Evolutionary conservation across 2,113 vertebrate genomes (phyloP).

Genomic region (Entosphenus tridentatus): DNA sequence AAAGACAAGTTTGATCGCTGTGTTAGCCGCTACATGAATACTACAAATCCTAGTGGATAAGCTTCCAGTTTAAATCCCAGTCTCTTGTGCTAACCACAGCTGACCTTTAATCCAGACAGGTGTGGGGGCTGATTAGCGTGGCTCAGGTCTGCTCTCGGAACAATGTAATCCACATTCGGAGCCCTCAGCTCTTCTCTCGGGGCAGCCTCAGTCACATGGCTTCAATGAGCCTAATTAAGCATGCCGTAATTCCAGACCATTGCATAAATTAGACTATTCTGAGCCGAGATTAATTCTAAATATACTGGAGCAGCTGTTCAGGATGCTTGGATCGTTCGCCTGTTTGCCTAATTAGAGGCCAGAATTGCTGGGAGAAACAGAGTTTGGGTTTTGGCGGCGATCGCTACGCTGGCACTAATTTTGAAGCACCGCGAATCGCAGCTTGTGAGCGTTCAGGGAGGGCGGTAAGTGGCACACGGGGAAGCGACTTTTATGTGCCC

Average conservation of each 20-base stretch:
- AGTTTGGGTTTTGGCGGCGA: no score
- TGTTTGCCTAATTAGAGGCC: slow-evolving; percentile 89
- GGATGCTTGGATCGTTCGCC: slow-evolving; percentile 62
- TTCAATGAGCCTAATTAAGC: slow-evolving; percentile 5
- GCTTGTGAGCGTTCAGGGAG: no score
- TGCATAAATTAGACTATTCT: slow-evolving; percentile 33
- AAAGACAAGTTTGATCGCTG: no score
- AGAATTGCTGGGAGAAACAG: slow-evolving; percentile 25
- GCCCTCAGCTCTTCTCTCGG: background rate
- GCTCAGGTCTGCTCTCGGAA: background rate
- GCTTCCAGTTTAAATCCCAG: background rate
- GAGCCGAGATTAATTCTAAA: slow-evolving; percentile 99
- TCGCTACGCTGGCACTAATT: no score
- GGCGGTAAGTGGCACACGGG: slow-evolving; percentile 62
- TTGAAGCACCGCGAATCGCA: no score
- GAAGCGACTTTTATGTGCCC: slow-evolving; percentile 99
- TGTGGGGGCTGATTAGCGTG: slow-evolving; percentile 4
- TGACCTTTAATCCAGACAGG: slow-evolving; percentile 5
- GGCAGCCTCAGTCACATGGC: slow-evolving; percentile 1
- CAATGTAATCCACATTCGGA: background rate
- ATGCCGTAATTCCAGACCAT: background rate
- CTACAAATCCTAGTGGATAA: no score
- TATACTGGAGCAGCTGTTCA: slow-evolving; percentile 90
- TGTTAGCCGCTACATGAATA: no score
- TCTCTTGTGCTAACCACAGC: slow-evolving; percentile 1